Evolutionary conservation across 2,797 vertebrate genomes (phyloP).

Genomic region (Huso huso): DNA sequence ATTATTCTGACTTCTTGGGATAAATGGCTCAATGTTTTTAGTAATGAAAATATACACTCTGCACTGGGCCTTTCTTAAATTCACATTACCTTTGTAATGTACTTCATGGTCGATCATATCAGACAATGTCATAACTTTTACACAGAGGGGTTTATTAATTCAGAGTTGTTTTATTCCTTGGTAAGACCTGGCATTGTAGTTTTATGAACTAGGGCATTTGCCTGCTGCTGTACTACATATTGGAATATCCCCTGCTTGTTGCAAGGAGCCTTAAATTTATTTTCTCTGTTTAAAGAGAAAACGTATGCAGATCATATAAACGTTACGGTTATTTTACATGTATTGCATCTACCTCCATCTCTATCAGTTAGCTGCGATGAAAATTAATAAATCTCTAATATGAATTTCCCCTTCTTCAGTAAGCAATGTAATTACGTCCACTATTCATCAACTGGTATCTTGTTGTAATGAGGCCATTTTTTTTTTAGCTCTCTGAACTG

Average conservation of each 20-base stretch:
- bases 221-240: constrained; percentile 3
- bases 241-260: not conserved
- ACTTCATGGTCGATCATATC: constrained; percentile 88
- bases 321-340: too few species aligned
- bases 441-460: too few species aligned
- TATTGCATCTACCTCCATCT: too few species aligned
- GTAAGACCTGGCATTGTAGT: constrained; percentile 22
- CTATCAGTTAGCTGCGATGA: too few species aligned
- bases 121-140: constrained; percentile 72
- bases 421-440: too few species aligned
- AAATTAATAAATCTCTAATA: too few species aligned
- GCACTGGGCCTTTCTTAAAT: constrained; percentile 72
- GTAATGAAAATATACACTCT: constrained; percentile 93
- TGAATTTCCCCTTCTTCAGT: too few species aligned
- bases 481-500: too few species aligned
- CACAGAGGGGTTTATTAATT: constrained; percentile 40
- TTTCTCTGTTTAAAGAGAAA: too few species aligned
- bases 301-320: too few species aligned
- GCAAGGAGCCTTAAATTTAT: too few species aligned
- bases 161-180: constrained; percentile 30
- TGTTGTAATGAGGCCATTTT: too few species aligned
- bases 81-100: constrained; percentile 87
- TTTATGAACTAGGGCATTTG: constrained; percentile 17
- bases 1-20: constrained; percentile 85
- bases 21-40: constrained; percentile 92